Conservation (phyloP, 2,888 invertebrate genomes). For the Brachyptera risi region DNA sequence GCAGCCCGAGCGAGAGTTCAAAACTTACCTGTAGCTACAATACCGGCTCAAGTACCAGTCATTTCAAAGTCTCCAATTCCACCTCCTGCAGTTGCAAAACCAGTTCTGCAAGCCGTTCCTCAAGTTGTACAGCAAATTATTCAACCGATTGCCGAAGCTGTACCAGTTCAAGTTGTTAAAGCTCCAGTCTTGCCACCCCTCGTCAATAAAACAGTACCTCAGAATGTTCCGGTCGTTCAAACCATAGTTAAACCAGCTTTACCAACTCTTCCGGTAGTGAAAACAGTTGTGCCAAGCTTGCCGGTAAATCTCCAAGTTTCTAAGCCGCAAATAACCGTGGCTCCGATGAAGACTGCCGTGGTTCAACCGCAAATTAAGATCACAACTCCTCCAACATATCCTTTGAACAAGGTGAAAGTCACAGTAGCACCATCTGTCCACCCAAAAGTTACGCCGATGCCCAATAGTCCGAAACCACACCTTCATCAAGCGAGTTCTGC, state of each 20-base stretch:
- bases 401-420: slow-evolving; percentile 23
- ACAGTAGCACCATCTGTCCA: slow-evolving; percentile 34
- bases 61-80: slow-evolving; percentile 23
- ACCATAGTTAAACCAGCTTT: slow-evolving; percentile 45
- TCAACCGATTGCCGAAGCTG: slow-evolving; percentile 47
- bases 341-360: too few relatives aligned
- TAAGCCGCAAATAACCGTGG: slow-evolving; percentile 38
- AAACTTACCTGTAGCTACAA: slow-evolving; percentile 25
- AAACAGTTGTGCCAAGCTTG: slow-evolving; percentile 37
- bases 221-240: too few relatives aligned
- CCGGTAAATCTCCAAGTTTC: slow-evolving; percentile 43
- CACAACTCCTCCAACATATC: slow-evolving; percentile 39
- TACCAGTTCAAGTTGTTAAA: too few relatives aligned
- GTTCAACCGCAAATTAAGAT: slow-evolving; percentile 35
- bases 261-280: slow-evolving; percentile 42
- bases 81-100: slow-evolving; percentile 32
- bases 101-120: slow-evolving; percentile 32
- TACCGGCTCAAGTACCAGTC: slow-evolving; percentile 26
- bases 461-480: neutral
- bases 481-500: neutral
- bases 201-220: too few relatives aligned
- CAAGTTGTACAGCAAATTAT: slow-evolving; percentile 43
- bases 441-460: slow-evolving; percentile 22
- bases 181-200: too few relatives aligned
- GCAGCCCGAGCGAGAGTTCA: slow-evolving; percentile 14